Conservation (phyloP, 2,888 invertebrate genomes). For the Drosophila imparisetae region DNA sequence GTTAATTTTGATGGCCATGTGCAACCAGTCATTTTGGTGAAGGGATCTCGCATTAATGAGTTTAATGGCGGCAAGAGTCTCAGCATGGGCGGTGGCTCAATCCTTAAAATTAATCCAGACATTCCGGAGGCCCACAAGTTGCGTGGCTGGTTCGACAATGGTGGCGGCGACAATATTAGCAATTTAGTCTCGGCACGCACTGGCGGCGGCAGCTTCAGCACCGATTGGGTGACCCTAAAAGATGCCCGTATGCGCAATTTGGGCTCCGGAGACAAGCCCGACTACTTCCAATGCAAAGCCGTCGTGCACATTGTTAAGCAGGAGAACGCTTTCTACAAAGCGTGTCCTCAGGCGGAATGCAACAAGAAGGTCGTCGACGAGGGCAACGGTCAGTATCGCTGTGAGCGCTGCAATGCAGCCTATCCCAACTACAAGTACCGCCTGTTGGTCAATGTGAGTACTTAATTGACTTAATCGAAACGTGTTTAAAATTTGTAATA, state of each 20-base stretch:
- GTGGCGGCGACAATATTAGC: constrained; percentile 88
- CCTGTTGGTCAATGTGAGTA: constrained; percentile 91
- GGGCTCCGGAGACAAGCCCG: constrained; percentile 91
- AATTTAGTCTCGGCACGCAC: constrained; percentile 88
- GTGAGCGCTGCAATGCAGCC: constrained; percentile 97
- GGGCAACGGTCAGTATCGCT: constrained; percentile 94
- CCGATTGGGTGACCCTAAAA: constrained; percentile 91
- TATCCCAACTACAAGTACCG: constrained; percentile 94
- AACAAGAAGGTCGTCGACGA: constrained; percentile 97
- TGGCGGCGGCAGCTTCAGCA: constrained; percentile 84
- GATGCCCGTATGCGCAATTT: constrained; percentile 90
- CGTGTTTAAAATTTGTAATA: not conserved
- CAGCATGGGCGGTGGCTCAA: constrained; percentile 87
- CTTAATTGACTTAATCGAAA: not conserved
- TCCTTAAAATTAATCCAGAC: constrained; percentile 94
- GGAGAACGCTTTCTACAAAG: constrained; percentile 95
- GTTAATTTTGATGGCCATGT: constrained; percentile 91
- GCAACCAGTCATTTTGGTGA: constrained; percentile 93
- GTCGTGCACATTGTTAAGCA: constrained; percentile 91
- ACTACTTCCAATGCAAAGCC: constrained; percentile 92
- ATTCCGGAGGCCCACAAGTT: constrained; percentile 93
- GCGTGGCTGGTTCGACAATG: constrained; percentile 96
- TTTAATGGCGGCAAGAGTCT: constrained; percentile 92
- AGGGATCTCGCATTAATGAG: constrained; percentile 93
- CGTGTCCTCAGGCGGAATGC: constrained; percentile 95